phyloP scores from a whole-genome alignment of 2,113 vertebrate genomes.

The Python bivittatus region DNA sequence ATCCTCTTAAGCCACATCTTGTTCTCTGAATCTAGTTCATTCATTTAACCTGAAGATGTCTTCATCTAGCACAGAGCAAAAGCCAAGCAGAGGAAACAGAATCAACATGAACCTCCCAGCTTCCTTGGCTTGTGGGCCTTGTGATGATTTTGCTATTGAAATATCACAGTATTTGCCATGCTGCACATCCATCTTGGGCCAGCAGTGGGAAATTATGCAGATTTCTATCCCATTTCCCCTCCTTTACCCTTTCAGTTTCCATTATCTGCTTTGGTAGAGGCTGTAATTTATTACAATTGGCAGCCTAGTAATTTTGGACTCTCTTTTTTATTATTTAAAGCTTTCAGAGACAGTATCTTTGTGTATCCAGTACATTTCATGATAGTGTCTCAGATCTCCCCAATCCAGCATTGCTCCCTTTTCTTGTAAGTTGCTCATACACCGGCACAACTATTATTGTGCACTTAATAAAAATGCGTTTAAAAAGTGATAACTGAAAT shows the following conservation, averaged over 20 bases:
- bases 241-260: constrained; percentile 65
- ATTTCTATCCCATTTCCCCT: constrained; percentile 60
- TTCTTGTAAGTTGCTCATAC: constrained; percentile 68
- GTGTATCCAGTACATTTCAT: constrained; percentile 63
- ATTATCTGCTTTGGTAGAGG: constrained; percentile 73
- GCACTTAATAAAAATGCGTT: constrained; percentile 75
- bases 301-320: constrained; percentile 72
- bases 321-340: constrained; percentile 57
- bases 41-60: background rate
- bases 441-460: constrained; percentile 74
- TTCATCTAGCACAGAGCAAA: background rate
- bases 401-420: constrained; percentile 58
- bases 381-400: constrained; percentile 61
- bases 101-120: constrained; percentile 1
- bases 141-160: constrained; percentile 47
- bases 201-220: constrained; percentile 72
- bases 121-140: background rate
- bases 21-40: background rate
- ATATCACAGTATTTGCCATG: constrained; percentile 65
- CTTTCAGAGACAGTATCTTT: constrained; percentile 69
- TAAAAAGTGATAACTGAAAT: constrained; percentile 77
- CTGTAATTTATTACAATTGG: constrained; percentile 75
- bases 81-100: constrained; percentile 1
- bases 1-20: background rate
- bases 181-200: constrained; percentile 69